phyloP scores from a whole-genome alignment of 2,888 invertebrate genomes.

The Physocephala rufipes region DNA sequence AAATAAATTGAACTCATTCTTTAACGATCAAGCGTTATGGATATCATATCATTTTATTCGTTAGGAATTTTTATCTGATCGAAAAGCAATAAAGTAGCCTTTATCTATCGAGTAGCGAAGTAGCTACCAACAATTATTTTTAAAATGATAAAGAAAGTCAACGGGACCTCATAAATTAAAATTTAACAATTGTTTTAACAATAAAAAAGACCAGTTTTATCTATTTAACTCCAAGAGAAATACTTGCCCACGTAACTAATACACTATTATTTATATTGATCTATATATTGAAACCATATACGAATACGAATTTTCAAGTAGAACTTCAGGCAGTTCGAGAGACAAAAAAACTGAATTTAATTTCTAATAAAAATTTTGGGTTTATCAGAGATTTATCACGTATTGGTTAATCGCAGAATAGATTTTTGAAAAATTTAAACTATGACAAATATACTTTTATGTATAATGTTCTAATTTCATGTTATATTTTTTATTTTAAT shows the following conservation, averaged over 20 bases:
- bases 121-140: constrained; percentile 55
- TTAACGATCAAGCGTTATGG: constrained; percentile 48
- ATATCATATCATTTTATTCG: constrained; percentile 56
- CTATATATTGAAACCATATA: constrained; percentile 11
- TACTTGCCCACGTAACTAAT: constrained; percentile 52
- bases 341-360: background rate
- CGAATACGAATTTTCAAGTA: background rate
- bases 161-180: constrained; percentile 61
- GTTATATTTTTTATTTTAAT: background rate
- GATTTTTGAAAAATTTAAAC: constrained; percentile 55
- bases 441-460: constrained; percentile 49
- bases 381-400: constrained; percentile 43
- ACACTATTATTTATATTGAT: constrained; percentile 16
- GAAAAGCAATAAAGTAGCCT: constrained; percentile 61
- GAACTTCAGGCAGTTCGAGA: background rate
- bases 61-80: constrained; percentile 61
- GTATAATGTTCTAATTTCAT: background rate
- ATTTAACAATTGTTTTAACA: constrained; percentile 48
- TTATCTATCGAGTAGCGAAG: constrained; percentile 64
- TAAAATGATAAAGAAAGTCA: constrained; percentile 61
- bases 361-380: constrained; percentile 21
- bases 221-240: constrained; percentile 59
- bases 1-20: constrained; percentile 2
- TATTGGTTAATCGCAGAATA: constrained; percentile 58
- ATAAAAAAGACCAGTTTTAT: constrained; percentile 52